These are phyloP conservation scores for Bombyx huttoni DNA, from an alignment of 2,888 invertebrate genomes.

Conservation along the genomic window DNA sequence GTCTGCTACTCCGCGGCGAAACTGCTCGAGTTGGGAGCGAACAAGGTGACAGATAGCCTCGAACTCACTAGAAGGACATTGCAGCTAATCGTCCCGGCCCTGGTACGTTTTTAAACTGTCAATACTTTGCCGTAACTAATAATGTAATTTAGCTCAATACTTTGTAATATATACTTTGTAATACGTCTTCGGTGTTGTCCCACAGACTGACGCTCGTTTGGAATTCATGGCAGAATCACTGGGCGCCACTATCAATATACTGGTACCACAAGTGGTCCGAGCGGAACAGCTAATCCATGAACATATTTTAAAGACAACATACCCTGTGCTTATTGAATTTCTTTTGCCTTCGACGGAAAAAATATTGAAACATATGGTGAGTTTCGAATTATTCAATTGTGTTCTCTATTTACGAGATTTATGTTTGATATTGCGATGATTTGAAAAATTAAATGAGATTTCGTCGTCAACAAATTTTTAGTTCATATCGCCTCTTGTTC, in stretches of 20 bases:
- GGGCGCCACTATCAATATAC: conserved; percentile 39
- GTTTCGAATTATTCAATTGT: neutral
- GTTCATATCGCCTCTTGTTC: conserved; percentile 14
- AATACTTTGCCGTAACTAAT: too few relatives aligned
- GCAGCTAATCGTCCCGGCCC: conserved; percentile 80
- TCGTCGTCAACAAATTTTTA: neutral
- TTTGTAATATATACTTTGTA: too few relatives aligned
- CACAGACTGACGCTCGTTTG: conserved; percentile 57
- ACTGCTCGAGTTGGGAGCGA: conserved; percentile 50
- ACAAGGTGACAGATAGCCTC: conserved; percentile 69
- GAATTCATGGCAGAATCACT: conserved; percentile 59
- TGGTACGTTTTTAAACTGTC: conserved; percentile 44
- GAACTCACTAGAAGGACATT: conserved; percentile 76
- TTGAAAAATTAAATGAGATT: neutral
- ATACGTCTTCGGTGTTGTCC: neutral
- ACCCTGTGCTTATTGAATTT: conserved; percentile 52
- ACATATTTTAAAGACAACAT: conserved; percentile 55
- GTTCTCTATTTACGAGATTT: too few relatives aligned
- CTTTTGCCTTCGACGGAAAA: conserved; percentile 59
- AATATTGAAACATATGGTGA: conserved; percentile 52
- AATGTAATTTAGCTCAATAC: too few relatives aligned
- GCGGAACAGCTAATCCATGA: conserved; percentile 58
- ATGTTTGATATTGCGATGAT: neutral
- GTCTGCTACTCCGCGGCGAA: conserved; percentile 56
- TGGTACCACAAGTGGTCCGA: conserved; percentile 44